phyloP scores from a whole-genome alignment of 1,140 invertebrate genomes.

The Plectrocnemia conspersa region DNA sequence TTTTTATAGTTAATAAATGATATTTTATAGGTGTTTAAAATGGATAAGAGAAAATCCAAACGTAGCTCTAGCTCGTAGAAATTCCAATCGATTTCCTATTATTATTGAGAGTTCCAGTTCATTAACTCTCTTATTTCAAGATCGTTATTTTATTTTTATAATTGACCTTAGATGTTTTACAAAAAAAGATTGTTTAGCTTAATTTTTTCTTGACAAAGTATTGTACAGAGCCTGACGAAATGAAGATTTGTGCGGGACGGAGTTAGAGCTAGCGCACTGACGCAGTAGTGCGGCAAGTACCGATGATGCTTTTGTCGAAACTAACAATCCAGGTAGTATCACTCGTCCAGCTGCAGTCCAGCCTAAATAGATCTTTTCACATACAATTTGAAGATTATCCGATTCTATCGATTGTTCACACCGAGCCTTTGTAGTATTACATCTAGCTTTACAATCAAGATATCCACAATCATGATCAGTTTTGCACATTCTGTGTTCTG shows the following conservation, averaged over 20 bases:
- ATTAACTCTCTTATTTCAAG: no score
- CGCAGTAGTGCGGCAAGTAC: constrained; percentile 51
- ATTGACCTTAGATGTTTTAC: no score
- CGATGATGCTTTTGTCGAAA: constrained; percentile 54
- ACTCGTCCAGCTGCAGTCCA: constrained; percentile 56
- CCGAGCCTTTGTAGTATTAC: constrained; percentile 45
- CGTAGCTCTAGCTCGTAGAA: no score
- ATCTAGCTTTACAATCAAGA: constrained; percentile 60
- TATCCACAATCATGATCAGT: constrained; percentile 60
- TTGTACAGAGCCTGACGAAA: constrained; percentile 50
- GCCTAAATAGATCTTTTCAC: constrained; percentile 60
- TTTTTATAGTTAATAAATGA: no score
- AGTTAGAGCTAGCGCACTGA: constrained; percentile 54
- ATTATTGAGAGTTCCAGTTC: no score
- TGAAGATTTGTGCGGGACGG: constrained; percentile 44
- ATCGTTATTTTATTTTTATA: no score
- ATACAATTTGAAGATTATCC: constrained; percentile 61
- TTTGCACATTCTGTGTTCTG: constrained; percentile 45
- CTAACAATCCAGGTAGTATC: constrained; percentile 57
- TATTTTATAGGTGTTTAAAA: no score
- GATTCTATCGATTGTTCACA: constrained; percentile 50
- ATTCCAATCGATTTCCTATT: no score
- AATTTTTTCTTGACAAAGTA: constrained; percentile 47
- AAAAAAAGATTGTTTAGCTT: constrained; percentile 9
- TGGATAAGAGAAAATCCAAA: no score